Evolutionary conservation across 2,113 vertebrate species (phyloP), one percentile per base, ranked within the genome.

Genomic region (Paraplagusia blochii): DNA sequence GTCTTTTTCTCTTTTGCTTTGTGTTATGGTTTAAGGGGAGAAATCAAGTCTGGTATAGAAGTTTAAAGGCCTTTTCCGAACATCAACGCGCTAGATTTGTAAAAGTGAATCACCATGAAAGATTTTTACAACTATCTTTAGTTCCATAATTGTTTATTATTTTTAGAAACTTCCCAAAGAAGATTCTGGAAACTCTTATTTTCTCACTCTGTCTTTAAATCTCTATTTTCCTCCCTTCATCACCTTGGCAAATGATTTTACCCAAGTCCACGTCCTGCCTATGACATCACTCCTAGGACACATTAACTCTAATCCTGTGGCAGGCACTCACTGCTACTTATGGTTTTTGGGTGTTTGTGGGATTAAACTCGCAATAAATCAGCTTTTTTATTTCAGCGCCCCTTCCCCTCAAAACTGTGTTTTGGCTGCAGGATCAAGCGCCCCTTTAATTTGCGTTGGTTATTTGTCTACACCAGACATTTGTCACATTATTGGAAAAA

Each of bases 401-500:
- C 16, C 44, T 44, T 69, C 40, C 63, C 66, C 54, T 59, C 50
- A 72, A 60, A 58, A 45, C 38, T 43, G 39, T 36, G 17, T 39
- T 44, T 72, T 74, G 74, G 77, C 77, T 59, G 52, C 0, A 8
- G 1, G 9, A 72, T 50, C 57, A 46, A 62, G 58, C 45, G 47
- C 36, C 51, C 9, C 53, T 63, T 49, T 4, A 45, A 29, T 59
- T 69, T 71, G 59, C 72, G 74, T 74, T 69, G 51, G 61, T 76
- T 74, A 72, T 75, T 79, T 79, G 73, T 73, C 63, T 63, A 66
- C 70, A 72, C 47, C 29, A 14, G 58, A 13, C 74, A 79, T 68
- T 82, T 84, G 68, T 79, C 79, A 79, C 65, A 33, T 68, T 74
- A 61, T 59, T 50, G 71, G 72, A n/a, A 81, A 86, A 72, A 15